These are phyloP conservation scores for Chromis chromis DNA, from an alignment of 2,797 vertebrate species.

Conservation along the genomic window DNA sequence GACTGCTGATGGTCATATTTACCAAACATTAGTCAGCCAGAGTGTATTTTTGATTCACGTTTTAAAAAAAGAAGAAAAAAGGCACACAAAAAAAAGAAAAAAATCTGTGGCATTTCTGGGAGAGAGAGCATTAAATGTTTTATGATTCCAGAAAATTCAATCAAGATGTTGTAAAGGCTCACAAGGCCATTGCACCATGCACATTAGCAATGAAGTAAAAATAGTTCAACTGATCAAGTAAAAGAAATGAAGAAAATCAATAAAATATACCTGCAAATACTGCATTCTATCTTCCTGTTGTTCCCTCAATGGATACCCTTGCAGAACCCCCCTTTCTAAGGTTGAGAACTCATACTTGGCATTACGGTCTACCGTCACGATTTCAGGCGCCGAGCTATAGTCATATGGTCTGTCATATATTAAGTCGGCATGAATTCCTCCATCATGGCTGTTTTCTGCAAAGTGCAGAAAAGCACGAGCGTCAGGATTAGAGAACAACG, in stretches of 20 bases:
- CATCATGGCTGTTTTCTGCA: constrained; percentile 93
- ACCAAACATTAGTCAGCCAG: constrained; percentile 79
- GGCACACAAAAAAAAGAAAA: neutral
- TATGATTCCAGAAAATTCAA: constrained; percentile 67
- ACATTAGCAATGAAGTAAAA: constrained; percentile 76
- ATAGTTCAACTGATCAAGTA: constrained; percentile 76
- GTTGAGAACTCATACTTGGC: constrained; percentile 91
- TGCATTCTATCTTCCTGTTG: constrained; percentile 94
- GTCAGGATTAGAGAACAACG: constrained; percentile 87
- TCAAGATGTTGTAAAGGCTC: constrained; percentile 54
- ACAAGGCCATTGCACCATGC: constrained; percentile 79
- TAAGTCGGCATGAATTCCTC: constrained; percentile 89
- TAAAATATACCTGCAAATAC: constrained; percentile 95
- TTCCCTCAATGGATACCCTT: constrained; percentile 88
- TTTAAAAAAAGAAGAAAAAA: constrained; percentile 42
- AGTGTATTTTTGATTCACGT: constrained; percentile 66
- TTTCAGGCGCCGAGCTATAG: constrained; percentile 88
- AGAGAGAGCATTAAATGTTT: constrained; percentile 66
- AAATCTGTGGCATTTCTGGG: constrained; percentile 56
- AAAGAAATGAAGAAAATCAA: constrained; percentile 84
- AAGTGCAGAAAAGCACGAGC: constrained; percentile 85
- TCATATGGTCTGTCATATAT: constrained; percentile 90
- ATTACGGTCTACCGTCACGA: constrained; percentile 90
- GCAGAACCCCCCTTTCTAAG: constrained; percentile 90
- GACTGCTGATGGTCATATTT: constrained; percentile 83